Base-by-base conservation (phyloP, 2,797 vertebrate genomes). In the Sternotherus odoratus region DNA sequence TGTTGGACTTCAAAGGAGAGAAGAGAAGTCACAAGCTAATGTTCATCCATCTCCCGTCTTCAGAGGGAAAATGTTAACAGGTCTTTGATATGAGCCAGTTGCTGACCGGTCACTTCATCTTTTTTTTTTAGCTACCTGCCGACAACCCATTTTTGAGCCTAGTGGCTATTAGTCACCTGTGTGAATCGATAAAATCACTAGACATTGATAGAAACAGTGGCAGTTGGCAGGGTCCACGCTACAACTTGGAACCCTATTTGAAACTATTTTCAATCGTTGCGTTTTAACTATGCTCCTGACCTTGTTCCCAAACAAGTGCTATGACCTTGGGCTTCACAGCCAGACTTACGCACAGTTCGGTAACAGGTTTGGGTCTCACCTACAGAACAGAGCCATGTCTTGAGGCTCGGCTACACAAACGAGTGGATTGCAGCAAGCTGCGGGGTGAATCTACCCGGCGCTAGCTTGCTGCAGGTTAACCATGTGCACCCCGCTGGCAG, bases 1-100 rank as follows among this genome's bases (percentile, higher is more conserved):
- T 98, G 95, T 79, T 81, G 82, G 96, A 98, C 98, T 98, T 98
- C 98, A 98, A 98, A 98, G 97, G 92, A 93, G 94, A 96, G 92
- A 96, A 97, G 97, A 91, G 80, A 95, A 97, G 97, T 95, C 94
- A 94, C 88, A 96, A 97, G 86, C 82, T 90, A 96, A 95, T 46
- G 69, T 92, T 96, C 95, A 95, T 97, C 93, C 95, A 93, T 96
- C 94, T 95, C 80, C 57, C 86, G 95, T 98, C 96, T 97, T 97
- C 95, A 63, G 57, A 96, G 84, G 93, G 93, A 94, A 78, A 95
- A 86, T 89, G 91, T 89, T 95, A 95, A 96, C 96, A 96, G 95
- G 90, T 89, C 97, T 97, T 97, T 98, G 97, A 98, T 97, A 97
- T 96, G 97, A 97, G 95, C 93, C 97, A 93, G 93, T 91, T 95